Base-by-base conservation (phyloP, 2,888 invertebrate genomes). In the Campaea margaritaria region DNA sequence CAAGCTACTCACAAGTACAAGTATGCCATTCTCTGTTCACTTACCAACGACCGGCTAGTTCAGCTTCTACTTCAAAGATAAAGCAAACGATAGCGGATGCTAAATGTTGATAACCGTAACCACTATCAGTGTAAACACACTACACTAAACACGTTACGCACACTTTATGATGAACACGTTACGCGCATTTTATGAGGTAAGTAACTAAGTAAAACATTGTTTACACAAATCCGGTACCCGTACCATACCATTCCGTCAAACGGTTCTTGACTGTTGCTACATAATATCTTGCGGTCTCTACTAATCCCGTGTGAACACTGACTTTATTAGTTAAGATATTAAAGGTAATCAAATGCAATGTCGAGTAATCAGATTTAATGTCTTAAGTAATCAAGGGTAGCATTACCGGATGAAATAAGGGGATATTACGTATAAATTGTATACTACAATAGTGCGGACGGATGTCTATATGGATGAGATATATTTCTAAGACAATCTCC, bases 251-350 rank as follows among this genome's bases (percentile, higher is more conserved):
- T 45, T 31, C 56, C 56, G 38, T 45, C 44, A 16, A 50, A 57
- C 50, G 56, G 56, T 56, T 43, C 12, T 15, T 14, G 13, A 36
- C 27, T 39, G 36, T 36, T 39, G 14, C 56, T 21, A 3, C 5
- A 38, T 28, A 15, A 57, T 5, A 21, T 21, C 21, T 64, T 60
- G 58, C 61, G 55, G 61, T 64, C 41, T 47, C 39, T 5, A 31
- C 38, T 16, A 31, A 5, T 41, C 38, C 45, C 60, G 60, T 61
- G 58, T 45, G 64, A 58, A 60, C 45, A 44, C 16, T 34, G 5
- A 43, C 36, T 54, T 53, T 41, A 46, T 16, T 0, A 39, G 41
- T n/a, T 46, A 16, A 15, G 14, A 34, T 34, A 34, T 46, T 31
- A 15, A 2, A 14, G n/a, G 48, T 48, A 42, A 47, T 52, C 41